Conservation (phyloP, 2,797 vertebrate genomes). For the Melanogrammus aeglefinus region DNA sequence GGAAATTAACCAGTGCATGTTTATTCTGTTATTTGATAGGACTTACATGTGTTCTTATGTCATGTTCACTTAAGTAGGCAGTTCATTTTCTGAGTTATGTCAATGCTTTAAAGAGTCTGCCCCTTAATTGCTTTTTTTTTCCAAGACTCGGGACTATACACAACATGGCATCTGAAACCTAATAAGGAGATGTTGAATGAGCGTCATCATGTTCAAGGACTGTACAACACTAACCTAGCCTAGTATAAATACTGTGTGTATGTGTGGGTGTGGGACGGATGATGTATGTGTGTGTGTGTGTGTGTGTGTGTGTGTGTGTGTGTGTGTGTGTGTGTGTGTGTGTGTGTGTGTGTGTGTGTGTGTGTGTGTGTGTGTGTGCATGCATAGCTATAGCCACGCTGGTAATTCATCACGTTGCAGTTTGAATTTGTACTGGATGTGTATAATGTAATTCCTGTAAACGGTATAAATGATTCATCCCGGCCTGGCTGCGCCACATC, state of each 20-base stretch:
- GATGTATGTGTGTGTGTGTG: neutral
- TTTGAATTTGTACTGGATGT: neutral
- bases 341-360: constrained; percentile 21
- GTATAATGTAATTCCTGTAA: constrained; percentile 5
- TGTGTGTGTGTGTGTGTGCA: constrained; percentile 17
- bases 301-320: constrained; percentile 4
- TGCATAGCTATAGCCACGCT: constrained; percentile 8
- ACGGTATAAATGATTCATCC: constrained; percentile 30
- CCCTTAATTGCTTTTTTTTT: constrained; percentile 54
- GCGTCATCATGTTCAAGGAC: constrained; percentile 46
- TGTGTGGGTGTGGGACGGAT: constrained; percentile 12
- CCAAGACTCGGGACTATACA: constrained; percentile 55
- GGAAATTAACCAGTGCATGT: neutral
- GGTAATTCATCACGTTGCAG: constrained; percentile 35
- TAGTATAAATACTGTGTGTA: constrained; percentile 30
- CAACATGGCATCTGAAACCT: constrained; percentile 59
- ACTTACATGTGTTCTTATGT: neutral
- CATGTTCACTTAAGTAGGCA: neutral
- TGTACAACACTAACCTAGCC: constrained; percentile 30
- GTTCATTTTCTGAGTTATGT: neutral
- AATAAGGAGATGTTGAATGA: constrained; percentile 58
- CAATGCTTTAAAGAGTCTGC: constrained; percentile 25
- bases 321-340: constrained; percentile 21
- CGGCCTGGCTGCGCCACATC: neutral
- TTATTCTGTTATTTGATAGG: neutral